Evolutionary conservation across 2,888 invertebrate species (phyloP), one percentile per base, ranked within the genome.

Genomic region (Protodeltote pygarga): DNA sequence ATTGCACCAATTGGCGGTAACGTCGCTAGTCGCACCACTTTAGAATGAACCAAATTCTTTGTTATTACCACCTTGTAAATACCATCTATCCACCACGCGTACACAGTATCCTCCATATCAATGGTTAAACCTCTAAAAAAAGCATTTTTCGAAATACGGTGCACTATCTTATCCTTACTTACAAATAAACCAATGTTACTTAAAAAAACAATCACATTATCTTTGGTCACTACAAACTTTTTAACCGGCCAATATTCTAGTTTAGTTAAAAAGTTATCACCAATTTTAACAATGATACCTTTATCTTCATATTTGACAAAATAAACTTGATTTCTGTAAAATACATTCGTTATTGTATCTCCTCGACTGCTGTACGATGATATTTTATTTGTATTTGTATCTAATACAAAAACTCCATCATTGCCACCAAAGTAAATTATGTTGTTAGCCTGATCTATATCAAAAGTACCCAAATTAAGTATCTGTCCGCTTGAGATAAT

Each of bases 81-180:
- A 0, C 84, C 86, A 41, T 91, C 89, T 1, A 91, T 39, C 89
- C 90, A 91, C 91, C 91, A 91, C 2, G 83, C 75, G 17, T 87
- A 89, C 0, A 90, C 77, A 0, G 52, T 65, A 0, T 81, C 86
- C 16, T 87, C 78, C 16, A 82, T 69, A 72, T 90, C 89, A 2
- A 86, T 68, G 5, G 81, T 76, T 1, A 91, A 45, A 0, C 90
- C 90, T 69, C 89, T 77, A 21, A 89, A 84, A 42, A 79, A 90
- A 0, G 83, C 59, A 38, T 89, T 89, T 1, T 72, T 78, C 0
- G 90, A 89, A 1, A 92, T 23, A 23, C 70, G 71, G 6, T 78
- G 71, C 0, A 65, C 60, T 2, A 73, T 60, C 0, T 74, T 69
- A 1, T 75, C 80, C 39, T 79, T 84, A 4, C 65, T 78, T 0